Percentiles rank a stretch among this genome's conserved stretches.
Evolutionary conservation across 1,140 invertebrate genomes (phyloP).

Genomic region (Solen grandis): DNA sequence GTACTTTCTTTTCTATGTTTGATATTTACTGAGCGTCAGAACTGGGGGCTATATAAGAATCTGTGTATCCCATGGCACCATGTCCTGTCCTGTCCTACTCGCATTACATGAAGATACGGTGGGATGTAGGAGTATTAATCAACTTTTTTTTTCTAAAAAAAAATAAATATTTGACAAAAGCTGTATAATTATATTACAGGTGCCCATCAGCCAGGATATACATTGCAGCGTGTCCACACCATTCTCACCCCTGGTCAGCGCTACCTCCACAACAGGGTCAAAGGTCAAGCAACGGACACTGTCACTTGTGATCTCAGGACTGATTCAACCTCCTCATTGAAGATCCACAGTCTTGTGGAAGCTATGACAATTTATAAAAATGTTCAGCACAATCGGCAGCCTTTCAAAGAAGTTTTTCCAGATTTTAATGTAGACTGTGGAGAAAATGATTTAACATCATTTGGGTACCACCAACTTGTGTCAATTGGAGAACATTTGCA

Average conservation of each 20-base stretch:
- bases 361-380: not conserved
- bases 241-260: constrained; percentile 27
- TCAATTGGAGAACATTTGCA: constrained; percentile 17
- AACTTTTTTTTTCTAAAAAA: too few relatives aligned
- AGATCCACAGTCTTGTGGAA: not conserved
- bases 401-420: constrained; percentile 5
- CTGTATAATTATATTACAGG: constrained; percentile 41
- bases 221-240: constrained; percentile 15
- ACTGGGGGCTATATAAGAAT: too few relatives aligned
- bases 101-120: too few relatives aligned
- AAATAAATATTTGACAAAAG: too few relatives aligned
- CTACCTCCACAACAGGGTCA: constrained; percentile 15
- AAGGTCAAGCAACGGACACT: not conserved
- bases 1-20: too few relatives aligned
- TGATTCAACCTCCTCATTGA: not conserved
- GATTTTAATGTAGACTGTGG: constrained; percentile 16
- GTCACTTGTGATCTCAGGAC: constrained; percentile 11
- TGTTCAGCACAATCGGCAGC: not conserved
- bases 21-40: too few relatives aligned
- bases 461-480: constrained; percentile 29
- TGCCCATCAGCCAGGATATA: constrained; percentile 8
- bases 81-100: too few relatives aligned
- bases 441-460: constrained; percentile 16
- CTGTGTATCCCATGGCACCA: too few relatives aligned
- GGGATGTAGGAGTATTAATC: too few relatives aligned